phyloP scores from a whole-genome alignment of 2,113 vertebrate species.

The Lontra canadensis region DNA sequence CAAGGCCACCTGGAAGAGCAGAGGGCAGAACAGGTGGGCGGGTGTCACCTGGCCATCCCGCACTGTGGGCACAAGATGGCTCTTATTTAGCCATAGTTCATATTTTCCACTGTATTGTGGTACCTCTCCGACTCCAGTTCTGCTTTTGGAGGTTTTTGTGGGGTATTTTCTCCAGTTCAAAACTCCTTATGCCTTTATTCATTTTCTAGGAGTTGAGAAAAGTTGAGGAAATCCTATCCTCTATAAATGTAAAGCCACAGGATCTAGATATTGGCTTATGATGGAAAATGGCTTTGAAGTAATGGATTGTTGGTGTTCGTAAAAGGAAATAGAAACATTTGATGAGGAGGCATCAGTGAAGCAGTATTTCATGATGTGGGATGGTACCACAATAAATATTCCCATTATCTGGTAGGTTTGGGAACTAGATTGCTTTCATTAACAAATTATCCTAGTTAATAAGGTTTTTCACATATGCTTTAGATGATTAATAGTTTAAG shows the following conservation, averaged over 20 bases:
- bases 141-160: background rate
- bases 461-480: slow-evolving; percentile 13
- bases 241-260: background rate
- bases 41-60: background rate
- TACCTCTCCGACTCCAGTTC: background rate
- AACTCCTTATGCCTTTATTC: slow-evolving; percentile 1
- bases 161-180: background rate
- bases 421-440: background rate
- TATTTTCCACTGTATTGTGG: background rate
- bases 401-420: background rate
- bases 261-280: background rate
- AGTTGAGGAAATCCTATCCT: background rate
- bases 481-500: slow-evolving; percentile 18
- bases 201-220: slow-evolving; percentile 24
- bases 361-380: background rate
- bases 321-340: background rate
- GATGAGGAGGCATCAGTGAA: background rate
- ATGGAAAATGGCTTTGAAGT: background rate
- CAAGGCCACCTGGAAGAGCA: slow-evolving; percentile 19
- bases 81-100: background rate
- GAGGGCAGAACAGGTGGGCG: background rate
- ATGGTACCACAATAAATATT: background rate
- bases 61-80: background rate
- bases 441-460: background rate
- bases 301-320: background rate